A percentile compares a stretch with the other conserved stretches of the same genome.
These are phyloP conservation scores for Trachemys scripta DNA, from an alignment of 2,113 vertebrate genomes.

Conservation along the genomic window DNA sequence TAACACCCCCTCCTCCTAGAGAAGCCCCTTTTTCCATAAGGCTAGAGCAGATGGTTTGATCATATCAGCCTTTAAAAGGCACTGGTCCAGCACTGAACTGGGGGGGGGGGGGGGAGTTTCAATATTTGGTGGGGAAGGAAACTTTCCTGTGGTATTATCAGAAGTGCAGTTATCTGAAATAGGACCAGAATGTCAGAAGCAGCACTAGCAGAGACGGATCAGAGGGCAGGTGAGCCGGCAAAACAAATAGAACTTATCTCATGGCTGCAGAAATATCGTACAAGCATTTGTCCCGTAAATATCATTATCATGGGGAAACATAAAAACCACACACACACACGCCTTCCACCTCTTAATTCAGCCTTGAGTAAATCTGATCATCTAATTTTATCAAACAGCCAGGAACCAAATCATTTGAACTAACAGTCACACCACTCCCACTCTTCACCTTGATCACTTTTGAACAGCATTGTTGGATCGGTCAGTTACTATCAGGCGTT, in stretches of 20 bases:
- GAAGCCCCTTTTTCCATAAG: neutral
- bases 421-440: neutral
- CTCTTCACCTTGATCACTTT: too few relatives aligned
- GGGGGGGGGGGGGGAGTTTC: neutral
- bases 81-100: neutral
- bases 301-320: neutral
- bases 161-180: neutral
- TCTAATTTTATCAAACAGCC: neutral
- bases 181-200: neutral
- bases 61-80: neutral
- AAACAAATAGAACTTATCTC: neutral
- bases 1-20: rapidly evolving
- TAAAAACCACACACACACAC: neutral
- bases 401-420: neutral
- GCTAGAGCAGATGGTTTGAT: neutral
- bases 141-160: neutral
- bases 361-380: neutral
- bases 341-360: neutral
- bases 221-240: neutral
- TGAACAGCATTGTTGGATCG: neutral
- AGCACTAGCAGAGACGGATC: neutral
- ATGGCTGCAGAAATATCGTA: neutral
- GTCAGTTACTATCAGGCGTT: neutral
- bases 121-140: neutral
- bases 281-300: neutral